Evolutionary conservation across 2,113 vertebrate genomes (phyloP), one percentile per base, ranked within the genome.

Genomic region (Talpa occidentalis): DNA sequence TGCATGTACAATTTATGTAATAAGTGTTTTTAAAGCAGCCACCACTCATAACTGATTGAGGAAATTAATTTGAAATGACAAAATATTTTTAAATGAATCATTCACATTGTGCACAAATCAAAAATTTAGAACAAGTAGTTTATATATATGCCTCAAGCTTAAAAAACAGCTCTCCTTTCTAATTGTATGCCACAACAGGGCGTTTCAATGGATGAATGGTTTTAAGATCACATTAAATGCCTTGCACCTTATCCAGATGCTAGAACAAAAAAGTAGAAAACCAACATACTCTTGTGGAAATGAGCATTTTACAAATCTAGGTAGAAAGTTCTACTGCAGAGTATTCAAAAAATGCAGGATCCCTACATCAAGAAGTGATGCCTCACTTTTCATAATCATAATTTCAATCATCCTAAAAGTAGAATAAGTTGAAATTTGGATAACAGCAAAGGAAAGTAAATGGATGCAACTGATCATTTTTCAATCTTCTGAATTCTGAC

Each of bases 141-240:
- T 74, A 35, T 59, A 52, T 15, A 72, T 30, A 15, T 80, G 94
- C 85, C 93, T 88, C 21, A 28, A 95, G 91, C 89, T 90, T 73
- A 92, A 91, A 56, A 91, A 81, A 79, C 6, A 86, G 72, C 12
- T 94, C n/a, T 49, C 52, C 77, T 10, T 84, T 90, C 88, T 92
- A 73, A 90, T 37, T 87, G 89, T 84, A 73, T 95, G 37, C 80
- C 92, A 73, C 90, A 89, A 54, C 32, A 91, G 60, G 87, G 70
- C 30, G 47, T 32, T 89, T 67, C 52, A 30, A 32, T 81, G 70
- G 84, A 92, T 93, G 87, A 83, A 90, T 93, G 35, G 4, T 32
- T 89, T 81, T 86, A 35, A 92, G 59, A 95, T 88, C 70, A 88
- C 16, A 92, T 84, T 77, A 70, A 95, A 64, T 88, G 90, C 84